phyloP scores from a whole-genome alignment of 2,888 invertebrate genomes.

The Drosophila flavopinicola region DNA sequence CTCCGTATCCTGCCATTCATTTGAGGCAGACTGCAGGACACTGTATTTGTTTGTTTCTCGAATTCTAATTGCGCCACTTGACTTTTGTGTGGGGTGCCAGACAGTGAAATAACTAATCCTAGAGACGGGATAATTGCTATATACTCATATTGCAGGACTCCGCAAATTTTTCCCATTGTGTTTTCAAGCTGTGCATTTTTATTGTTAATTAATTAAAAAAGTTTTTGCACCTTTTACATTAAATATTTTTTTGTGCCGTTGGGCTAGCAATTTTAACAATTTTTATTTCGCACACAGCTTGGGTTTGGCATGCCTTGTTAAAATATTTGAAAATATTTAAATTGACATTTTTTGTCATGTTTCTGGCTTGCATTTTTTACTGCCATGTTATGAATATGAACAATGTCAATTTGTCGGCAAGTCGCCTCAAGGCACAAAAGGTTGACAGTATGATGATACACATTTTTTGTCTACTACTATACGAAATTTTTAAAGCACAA shows the following conservation, averaged over 20 bases:
- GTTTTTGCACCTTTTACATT: conserved; percentile 50
- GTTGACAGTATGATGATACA: conserved; percentile 22
- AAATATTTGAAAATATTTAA: conserved; percentile 82
- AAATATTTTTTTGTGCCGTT: conserved; percentile 22
- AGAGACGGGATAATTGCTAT: conserved; percentile 17
- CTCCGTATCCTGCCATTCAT: conserved; percentile 31
- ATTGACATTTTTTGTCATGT: conserved; percentile 75
- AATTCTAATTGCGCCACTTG: conserved; percentile 50
- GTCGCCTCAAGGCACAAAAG: conserved; percentile 52
- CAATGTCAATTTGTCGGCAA: conserved; percentile 67
- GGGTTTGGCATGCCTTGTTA: conserved; percentile 56
- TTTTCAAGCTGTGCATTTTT: conserved; percentile 5
- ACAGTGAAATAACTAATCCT: conserved; percentile 28
- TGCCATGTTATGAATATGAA: conserved; percentile 62
- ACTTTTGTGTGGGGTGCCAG: conserved; percentile 14
- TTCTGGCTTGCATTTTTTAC: conserved; percentile 32
- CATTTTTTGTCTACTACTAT: background rate
- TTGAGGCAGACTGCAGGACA: conserved; percentile 12
- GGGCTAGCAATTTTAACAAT: conserved; percentile 63
- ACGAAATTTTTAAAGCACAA: conserved; percentile 6
- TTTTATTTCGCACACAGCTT: conserved; percentile 73
- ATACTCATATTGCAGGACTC: background rate
- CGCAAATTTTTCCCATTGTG: conserved; percentile 31
- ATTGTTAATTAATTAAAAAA: conserved; percentile 73
- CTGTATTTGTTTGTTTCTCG: conserved; percentile 48